Evolutionary conservation across 2,888 invertebrate species (phyloP).

Genomic region (Ectobius pallidus): DNA sequence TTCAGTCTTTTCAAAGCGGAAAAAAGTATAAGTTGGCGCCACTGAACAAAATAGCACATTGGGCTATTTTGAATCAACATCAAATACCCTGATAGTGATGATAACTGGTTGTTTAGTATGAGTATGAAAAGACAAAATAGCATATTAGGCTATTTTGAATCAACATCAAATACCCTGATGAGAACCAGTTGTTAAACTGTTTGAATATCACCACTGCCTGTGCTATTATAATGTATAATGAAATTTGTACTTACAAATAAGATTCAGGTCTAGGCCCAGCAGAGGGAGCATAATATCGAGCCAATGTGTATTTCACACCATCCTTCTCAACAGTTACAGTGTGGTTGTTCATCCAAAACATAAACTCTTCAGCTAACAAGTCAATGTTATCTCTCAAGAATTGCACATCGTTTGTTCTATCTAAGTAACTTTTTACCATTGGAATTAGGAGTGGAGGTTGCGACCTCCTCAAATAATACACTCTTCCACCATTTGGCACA

Average conservation of each 20-base stretch:
- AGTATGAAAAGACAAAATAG: no score
- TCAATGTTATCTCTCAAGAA: conserved; percentile 69
- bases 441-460: conserved; percentile 73
- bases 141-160: no score
- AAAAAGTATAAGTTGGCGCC: no score
- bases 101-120: no score
- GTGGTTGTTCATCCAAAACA: conserved; percentile 83
- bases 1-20: no score
- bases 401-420: conserved; percentile 65
- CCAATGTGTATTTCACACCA: conserved; percentile 68
- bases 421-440: conserved; percentile 74
- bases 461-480: conserved; percentile 75
- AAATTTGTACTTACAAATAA: conserved; percentile 79
- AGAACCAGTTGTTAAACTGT: no score
- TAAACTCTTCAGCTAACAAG: conserved; percentile 76
- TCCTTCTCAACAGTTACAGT: conserved; percentile 67
- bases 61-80: no score
- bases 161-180: no score
- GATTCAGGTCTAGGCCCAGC: conserved; percentile 90
- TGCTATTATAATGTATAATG: no score
- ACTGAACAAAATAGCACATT: no score
- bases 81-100: no score
- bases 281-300: conserved; percentile 76
- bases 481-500: conserved; percentile 82
- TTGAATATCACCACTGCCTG: no score